Base-by-base conservation (phyloP, 1,140 invertebrate species). In the Bombus haemorrhoidalis region DNA sequence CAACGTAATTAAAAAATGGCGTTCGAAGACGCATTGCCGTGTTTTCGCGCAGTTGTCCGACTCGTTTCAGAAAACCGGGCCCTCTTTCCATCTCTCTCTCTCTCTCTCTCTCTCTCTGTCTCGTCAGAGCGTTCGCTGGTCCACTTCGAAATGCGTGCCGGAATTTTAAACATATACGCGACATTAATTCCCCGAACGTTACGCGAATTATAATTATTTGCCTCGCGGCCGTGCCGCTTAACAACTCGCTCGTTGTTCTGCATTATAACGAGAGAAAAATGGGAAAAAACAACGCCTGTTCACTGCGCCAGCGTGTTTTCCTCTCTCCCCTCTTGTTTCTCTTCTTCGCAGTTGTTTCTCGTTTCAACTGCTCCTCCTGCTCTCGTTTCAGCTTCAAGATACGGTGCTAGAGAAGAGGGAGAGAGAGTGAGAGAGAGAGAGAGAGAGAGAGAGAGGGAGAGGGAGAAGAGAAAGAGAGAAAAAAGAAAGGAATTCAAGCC, bases 1-100 rank as follows among this genome's bases (percentile, higher is more conserved):
- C 53, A 68, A 74, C 62, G 84, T 85, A 85, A 85, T 85, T 81
- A 81, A 85, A 53, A 85, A 85, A 81, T 68, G 59, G 59, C 78
- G 83, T 34, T 57, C 32, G 76, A 64, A 72, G 57, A 80, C 28
- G n/a, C 53, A 53, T 72, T 39, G 74, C 74, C 47, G 43, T 8
- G 59, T 34, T 53, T 34, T 73, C n/a, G 41, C 69, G 69, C 12
- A 13, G 69, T 41, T 41, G 25, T 32, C 28, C 72, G 9, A 1
- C 41, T n/a, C 41, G n/a, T 73, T 73, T 47, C 32, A n/a, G 41
- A n/a, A 28, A 28, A 28, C 13, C 1, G 69, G 25, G 25, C 34
- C 43, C 12, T 34, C 43, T 22, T 22, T 2, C 47, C 18, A 1
- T 53, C 18, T 10, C 28, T 39, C 12, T 41, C 3, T 64, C 32